phyloP scores from a whole-genome alignment of 2,888 invertebrate species.

The Microchrysa polita region DNA sequence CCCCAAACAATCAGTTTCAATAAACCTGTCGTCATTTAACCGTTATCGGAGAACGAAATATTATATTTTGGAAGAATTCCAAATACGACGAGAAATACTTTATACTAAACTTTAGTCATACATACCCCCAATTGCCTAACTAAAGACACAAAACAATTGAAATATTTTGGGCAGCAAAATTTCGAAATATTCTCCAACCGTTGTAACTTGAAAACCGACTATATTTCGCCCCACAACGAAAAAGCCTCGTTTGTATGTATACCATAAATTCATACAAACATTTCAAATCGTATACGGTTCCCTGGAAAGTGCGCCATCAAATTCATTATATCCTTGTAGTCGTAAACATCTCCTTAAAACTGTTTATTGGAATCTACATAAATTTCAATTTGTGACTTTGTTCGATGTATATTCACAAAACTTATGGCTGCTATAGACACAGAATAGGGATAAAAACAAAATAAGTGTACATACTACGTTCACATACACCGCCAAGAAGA shows the following conservation, averaged over 20 bases:
- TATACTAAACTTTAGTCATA: no score
- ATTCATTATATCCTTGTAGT: conserved; percentile 4
- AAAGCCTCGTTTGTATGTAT: no score
- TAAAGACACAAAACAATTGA: neutral
- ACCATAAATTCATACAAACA: neutral
- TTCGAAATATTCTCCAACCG: neutral
- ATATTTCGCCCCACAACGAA: neutral
- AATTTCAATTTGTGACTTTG: neutral
- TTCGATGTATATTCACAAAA: no score
- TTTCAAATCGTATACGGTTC: neutral
- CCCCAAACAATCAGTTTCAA: no score
- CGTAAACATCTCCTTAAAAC: neutral
- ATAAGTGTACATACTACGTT: no score
- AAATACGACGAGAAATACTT: no score
- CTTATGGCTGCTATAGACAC: no score
- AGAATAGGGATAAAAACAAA: neutral
- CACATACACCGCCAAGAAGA: no score
- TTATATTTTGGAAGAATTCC: no score
- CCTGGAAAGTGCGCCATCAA: neutral
- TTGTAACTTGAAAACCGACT: neutral
- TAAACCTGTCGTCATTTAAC: no score
- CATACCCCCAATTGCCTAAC: no score
- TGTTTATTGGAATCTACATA: conserved; percentile 2
- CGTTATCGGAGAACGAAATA: no score
- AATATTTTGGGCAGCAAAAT: neutral